Evolutionary conservation across 2,888 invertebrate species (phyloP), one percentile per base, ranked within the genome.

Genomic region (Tribolium freemani): DNA sequence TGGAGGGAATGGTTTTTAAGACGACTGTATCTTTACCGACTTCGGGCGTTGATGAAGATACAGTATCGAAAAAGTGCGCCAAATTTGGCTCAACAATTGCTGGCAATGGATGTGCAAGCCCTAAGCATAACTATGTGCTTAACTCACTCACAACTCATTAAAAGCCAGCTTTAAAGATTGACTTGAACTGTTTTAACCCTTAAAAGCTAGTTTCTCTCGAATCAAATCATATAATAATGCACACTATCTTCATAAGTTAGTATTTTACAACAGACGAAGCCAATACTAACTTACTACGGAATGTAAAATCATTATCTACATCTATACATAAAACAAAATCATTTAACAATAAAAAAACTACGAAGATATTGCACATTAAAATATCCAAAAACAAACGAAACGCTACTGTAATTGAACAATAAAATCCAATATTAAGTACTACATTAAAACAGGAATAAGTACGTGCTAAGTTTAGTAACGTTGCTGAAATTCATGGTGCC

Each of bases 401-500:
- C 31, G 66, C 71, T 57, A 66, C 69, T 54, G 11, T 31, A 68
- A 69, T 70, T 50, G 61, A 64, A 60, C 54, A 58, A 72, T 71
- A 67, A 71, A 71, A 71, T 61, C 53, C 69, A 61, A 69, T 44
- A 31, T 56, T 64, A 71, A 71, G 71, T 60, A 71, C 67, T 67
- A 64, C 67, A 64, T 67, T 64, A 64, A 66, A 67, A 67, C 57
- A 67, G 60, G 71, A 71, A 60, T 71, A 54, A 67, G 64, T 70
- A 70, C 69, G 66, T 71, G 71, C 71, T 72, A 60, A 54, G 66
- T 70, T 80, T 82, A 96, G 90, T 96, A 96, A 82, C 96, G 92
- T 87, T 96, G 96, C 85, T 97, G 96, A 87, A 96, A 97, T 88
- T 97, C 96, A 86, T 97, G 96, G 87, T 97, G 97, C 97, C 97